Percentiles rank a stretch among this genome's conserved stretches.
phyloP scores from a whole-genome alignment of 2,888 invertebrate genomes.

The Agonopterix arenella region DNA sequence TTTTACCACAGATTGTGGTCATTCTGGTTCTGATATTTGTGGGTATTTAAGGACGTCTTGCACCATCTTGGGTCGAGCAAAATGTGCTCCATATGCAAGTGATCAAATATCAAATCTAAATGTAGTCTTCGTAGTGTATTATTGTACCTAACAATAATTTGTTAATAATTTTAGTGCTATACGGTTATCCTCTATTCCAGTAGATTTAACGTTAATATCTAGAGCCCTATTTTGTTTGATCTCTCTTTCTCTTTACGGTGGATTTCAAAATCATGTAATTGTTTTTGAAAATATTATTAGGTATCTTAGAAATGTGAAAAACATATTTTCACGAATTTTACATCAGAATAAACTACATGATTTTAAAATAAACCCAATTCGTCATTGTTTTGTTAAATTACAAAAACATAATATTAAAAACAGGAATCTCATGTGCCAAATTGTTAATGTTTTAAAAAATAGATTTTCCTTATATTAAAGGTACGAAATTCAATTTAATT shows the following conservation, averaged over 20 bases:
- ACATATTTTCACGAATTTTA: no score
- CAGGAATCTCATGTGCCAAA: constrained; percentile 69
- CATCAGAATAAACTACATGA: no score
- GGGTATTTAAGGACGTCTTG: no score
- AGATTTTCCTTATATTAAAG: constrained; percentile 45
- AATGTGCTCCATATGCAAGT: not conserved
- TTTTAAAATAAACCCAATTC: no score
- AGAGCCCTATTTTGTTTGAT: not conserved
- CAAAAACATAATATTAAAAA: constrained; percentile 21
- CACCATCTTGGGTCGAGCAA: no score
- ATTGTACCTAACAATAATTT: constrained; percentile 19
- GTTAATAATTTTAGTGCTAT: constrained; percentile 6
- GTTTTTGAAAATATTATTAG: no score
- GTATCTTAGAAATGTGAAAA: no score
- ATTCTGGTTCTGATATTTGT: no score
- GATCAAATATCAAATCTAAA: constrained; percentile 20
- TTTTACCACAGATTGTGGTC: no score
- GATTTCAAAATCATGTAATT: no score
- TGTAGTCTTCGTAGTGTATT: constrained; percentile 55
- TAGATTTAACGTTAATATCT: not conserved
- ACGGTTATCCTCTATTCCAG: constrained; percentile 10
- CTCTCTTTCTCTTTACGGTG: not conserved
- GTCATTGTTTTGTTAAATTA: no score
- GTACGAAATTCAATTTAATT: constrained; percentile 28
- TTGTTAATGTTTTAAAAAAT: constrained; percentile 57